Base-by-base conservation (phyloP, 2,888 invertebrate genomes). In the Cheilosia scutellata region DNA sequence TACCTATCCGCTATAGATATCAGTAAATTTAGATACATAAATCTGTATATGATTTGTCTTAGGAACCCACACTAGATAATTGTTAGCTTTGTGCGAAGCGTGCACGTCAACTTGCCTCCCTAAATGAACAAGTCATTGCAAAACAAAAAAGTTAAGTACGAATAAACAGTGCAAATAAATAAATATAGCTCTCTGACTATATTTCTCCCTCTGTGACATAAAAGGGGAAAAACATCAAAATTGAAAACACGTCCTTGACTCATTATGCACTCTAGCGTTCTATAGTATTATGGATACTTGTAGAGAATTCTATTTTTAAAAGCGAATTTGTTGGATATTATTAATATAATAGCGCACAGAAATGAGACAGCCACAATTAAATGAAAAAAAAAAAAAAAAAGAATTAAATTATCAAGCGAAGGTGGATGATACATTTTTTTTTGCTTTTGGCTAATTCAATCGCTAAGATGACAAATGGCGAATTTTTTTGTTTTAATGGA, bases 171-270 rank as follows among this genome's bases (percentile, higher is more conserved):
- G 49, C 16, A 58, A 47, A 60, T 44, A 44, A 42, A 68, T 20
- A 31, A 31, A 42, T 13, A 29, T 11, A 29, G 13, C 29, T 66
- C 9, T 49, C 25, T 49, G 49, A 49, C 9, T 51, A 51, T 47
- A 13, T 49, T 20, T 58, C 40, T 42, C 5, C 57, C 42, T 53
- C 2, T 40, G 4, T 29, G 33, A 44, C 44, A 58, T 51, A 63
- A 53, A 31, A 37, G 57, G 7, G 16, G 37, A 7, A 33, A 4
- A 29, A 13, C 5, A 60, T 42, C 44, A n/a, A 63, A 62, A 29
- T 27, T 58, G 9, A 60, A 42, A 42, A 27, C 33, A 6, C 57
- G 74, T 83, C 79, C 83, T 83, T 83, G 83, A 44, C 62, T 83
- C 27, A 40, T 40, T 51, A 70, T 84, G 75, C 79, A 84, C 58